Evolutionary conservation across 2,797 vertebrate genomes (phyloP).

Genomic region (Onychomys arenicola): DNA sequence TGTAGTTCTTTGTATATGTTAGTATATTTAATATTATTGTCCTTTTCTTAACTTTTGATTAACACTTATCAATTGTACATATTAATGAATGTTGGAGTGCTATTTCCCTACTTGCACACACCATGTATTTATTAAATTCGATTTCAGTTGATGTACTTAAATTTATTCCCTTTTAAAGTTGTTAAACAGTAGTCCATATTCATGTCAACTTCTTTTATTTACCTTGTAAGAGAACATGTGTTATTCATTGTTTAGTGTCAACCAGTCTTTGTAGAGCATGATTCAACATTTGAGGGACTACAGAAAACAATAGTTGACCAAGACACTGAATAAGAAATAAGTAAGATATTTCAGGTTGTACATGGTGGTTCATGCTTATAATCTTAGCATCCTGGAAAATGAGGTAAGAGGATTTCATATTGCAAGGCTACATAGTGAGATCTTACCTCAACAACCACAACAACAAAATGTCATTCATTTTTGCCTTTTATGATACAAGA

Average conservation of each 20-base stretch:
- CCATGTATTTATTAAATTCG: neutral
- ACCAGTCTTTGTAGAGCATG: neutral
- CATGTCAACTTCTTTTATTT: neutral
- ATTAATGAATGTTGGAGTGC: neutral
- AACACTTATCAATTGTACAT: neutral
- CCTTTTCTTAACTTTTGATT: neutral
- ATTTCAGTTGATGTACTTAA: neutral
- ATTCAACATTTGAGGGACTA: neutral
- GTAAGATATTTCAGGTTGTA: neutral
- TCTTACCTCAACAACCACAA: neutral
- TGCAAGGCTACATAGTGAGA: neutral
- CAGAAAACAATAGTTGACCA: neutral
- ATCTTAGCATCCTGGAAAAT: neutral
- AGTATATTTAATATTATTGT: neutral
- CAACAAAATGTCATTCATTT: neutral
- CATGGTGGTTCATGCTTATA: neutral
- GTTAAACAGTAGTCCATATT: neutral
- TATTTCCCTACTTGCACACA: neutral
- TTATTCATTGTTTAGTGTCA: neutral
- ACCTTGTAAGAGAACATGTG: neutral
- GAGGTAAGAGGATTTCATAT: neutral
- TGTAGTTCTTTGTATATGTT: neutral
- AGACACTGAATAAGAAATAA: neutral
- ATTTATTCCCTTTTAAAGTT: neutral
- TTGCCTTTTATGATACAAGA: neutral